phyloP scores from a whole-genome alignment of 2,797 vertebrate genomes.

The Gallinago nigripennis region DNA sequence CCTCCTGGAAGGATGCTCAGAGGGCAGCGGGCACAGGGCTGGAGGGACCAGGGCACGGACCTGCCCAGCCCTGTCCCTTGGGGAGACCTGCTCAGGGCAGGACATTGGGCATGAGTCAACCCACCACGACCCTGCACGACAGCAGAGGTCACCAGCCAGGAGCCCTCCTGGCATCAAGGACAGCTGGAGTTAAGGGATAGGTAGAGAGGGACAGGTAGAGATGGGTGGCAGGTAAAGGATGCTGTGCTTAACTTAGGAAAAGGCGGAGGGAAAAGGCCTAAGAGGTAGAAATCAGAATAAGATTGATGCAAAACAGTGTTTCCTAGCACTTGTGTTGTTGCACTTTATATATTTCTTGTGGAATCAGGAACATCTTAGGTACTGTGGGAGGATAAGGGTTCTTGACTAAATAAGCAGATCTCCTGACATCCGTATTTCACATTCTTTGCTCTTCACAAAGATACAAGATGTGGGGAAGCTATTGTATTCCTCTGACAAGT shows the following conservation, averaged over 20 bases:
- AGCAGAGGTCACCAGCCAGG: not conserved
- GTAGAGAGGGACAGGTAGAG: not conserved
- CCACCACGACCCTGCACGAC: accelerated
- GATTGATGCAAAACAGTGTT: not conserved
- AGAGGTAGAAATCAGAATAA: not conserved
- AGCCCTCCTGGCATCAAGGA: not conserved
- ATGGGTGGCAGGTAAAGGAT: too few relatives aligned
- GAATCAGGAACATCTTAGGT: not conserved
- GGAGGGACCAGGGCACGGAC: not conserved
- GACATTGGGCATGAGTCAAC: not conserved
- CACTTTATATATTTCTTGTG: not conserved
- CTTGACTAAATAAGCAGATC: not conserved
- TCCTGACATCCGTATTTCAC: not conserved
- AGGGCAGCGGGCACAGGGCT: not conserved
- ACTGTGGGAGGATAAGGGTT: not conserved
- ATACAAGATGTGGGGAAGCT: not conserved
- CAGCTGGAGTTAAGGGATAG: not conserved
- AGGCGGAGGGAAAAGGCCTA: not conserved
- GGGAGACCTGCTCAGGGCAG: not conserved
- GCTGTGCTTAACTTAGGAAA: not conserved
- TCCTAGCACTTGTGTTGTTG: not conserved
- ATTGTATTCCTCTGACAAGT: not conserved
- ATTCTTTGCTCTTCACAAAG: not conserved
- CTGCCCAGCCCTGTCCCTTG: not conserved
- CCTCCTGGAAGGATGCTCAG: not conserved